These are phyloP conservation scores for Drosophila trapezifrons DNA, from an alignment of 1,140 invertebrate genomes.

Conservation along the genomic window DNA sequence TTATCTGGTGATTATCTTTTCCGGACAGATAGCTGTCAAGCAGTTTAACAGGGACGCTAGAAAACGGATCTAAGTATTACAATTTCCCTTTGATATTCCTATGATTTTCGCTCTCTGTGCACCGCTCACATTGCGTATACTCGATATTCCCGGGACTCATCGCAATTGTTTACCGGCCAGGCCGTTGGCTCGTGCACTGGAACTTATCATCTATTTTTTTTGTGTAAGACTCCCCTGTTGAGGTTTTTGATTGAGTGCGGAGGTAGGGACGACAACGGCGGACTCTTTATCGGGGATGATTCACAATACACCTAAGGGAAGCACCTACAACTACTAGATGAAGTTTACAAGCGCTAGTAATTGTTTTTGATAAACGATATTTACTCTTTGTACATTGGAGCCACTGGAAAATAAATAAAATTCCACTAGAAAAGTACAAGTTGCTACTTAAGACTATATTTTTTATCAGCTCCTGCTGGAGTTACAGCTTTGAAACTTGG, in stretches of 20 bases:
- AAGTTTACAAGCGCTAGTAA: slow-evolving; percentile 3
- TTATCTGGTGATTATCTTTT: too few relatives aligned
- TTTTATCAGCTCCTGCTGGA: not conserved
- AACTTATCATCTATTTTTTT: slow-evolving; percentile 2
- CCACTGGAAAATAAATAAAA: slow-evolving; percentile 4
- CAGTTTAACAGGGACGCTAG: slow-evolving; percentile 32
- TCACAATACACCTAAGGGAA: slow-evolving; percentile 20
- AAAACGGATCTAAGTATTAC: too few relatives aligned
- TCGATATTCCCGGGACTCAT: slow-evolving; percentile 26
- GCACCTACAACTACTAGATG: not conserved
- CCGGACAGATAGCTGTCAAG: too few relatives aligned
- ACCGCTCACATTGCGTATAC: slow-evolving; percentile 53
- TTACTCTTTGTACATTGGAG: slow-evolving; percentile 1
- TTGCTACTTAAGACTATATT: too few relatives aligned
- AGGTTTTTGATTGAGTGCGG: slow-evolving; percentile 23
- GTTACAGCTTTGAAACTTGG: too few relatives aligned
- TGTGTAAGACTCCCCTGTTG: not conserved
- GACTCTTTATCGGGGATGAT: slow-evolving; percentile 31
- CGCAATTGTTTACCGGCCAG: slow-evolving; percentile 14
- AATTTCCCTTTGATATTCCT: not conserved
- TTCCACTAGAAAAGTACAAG: not conserved
- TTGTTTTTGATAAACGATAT: slow-evolving; percentile 32
- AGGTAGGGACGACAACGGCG: not conserved
- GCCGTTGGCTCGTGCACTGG: slow-evolving; percentile 20
- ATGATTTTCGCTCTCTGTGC: not conserved